These are phyloP conservation scores for Furcula furcula DNA, from an alignment of 2,888 invertebrate species.

Conservation along the genomic window DNA sequence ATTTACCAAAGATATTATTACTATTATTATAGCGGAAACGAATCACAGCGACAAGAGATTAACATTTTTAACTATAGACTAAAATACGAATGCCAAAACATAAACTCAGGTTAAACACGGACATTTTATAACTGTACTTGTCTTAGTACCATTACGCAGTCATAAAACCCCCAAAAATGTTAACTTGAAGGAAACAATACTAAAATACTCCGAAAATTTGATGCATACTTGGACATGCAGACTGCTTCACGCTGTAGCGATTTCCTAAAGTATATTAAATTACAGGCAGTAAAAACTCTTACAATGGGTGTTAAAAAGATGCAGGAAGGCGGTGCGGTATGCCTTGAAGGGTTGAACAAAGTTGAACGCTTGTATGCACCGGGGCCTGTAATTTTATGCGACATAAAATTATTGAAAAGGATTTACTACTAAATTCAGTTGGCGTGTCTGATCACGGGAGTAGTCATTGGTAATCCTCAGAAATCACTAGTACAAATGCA, in stretches of 20 bases:
- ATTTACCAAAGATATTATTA: too few species aligned
- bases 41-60: conserved; percentile 37
- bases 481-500: too few species aligned
- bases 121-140: conserved; percentile 21
- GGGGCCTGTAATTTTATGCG: conserved; percentile 55
- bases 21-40: too few species aligned
- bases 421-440: too few species aligned
- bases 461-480: too few species aligned
- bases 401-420: conserved; percentile 51
- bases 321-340: conserved; percentile 30
- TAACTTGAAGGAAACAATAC: too few species aligned
- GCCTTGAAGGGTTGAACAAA: conserved; percentile 40
- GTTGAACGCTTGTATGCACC: conserved; percentile 32
- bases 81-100: conserved; percentile 45
- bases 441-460: too few species aligned
- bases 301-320: conserved; percentile 54
- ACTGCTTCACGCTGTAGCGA: conserved; percentile 45
- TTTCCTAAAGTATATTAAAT: conserved; percentile 69
- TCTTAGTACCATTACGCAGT: conserved; percentile 10
- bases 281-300: conserved; percentile 63
- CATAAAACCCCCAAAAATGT: conserved; percentile 8
- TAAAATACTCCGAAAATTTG: conserved; percentile 16
- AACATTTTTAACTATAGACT: conserved; percentile 53
- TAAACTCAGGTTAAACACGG: conserved; percentile 42
- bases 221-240: conserved; percentile 35